Evolutionary conservation across 2,113 vertebrate genomes (phyloP).

Genomic region (Actinemys pallida): DNA sequence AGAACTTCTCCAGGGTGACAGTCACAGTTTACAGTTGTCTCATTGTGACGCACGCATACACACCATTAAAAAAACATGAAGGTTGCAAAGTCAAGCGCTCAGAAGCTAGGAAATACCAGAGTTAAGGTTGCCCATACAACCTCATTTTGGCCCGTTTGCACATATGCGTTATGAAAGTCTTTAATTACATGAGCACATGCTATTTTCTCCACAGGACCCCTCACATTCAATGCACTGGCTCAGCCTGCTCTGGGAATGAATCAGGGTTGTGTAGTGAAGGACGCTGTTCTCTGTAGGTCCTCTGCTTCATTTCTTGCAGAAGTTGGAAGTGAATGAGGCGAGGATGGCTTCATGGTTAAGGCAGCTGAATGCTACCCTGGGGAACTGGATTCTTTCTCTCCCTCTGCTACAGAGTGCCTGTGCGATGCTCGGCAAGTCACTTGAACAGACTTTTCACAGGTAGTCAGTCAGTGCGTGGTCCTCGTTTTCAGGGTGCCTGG

Average conservation of each 20-base stretch:
- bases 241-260: neutral
- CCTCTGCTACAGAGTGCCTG: neutral
- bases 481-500: no score
- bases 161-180: neutral
- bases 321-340: neutral
- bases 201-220: neutral
- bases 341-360: neutral
- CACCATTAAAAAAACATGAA: neutral
- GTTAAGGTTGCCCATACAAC: neutral
- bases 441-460: no score
- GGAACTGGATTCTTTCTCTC: constrained; percentile 33
- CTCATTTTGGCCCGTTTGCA: neutral
- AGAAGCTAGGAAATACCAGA: neutral
- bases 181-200: neutral
- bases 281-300: neutral
- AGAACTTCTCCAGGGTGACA: constrained; percentile 54
- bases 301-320: neutral
- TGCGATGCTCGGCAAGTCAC: neutral
- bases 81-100: neutral
- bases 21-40: constrained; percentile 68
- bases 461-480: no score
- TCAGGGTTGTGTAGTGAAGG: neutral
- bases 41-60: constrained; percentile 43
- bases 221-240: neutral
- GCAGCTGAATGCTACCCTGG: neutral